phyloP scores from a whole-genome alignment of 1,140 invertebrate species.

The Pinna nobilis region DNA sequence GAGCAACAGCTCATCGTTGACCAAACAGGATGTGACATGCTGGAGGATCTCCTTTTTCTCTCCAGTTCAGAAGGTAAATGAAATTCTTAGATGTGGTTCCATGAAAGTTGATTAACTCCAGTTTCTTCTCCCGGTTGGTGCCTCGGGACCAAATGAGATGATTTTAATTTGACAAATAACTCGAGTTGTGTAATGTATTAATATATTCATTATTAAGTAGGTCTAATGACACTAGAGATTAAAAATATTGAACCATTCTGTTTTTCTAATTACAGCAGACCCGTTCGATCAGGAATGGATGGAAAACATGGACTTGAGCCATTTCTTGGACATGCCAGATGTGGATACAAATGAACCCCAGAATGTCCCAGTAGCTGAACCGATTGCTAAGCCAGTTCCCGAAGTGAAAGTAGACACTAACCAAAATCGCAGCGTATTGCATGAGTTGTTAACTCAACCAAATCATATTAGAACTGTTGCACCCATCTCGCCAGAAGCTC shows the following conservation, averaged over 20 bases:
- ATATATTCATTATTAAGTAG: background rate
- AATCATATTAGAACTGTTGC: slow-evolving; percentile 24
- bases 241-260: background rate
- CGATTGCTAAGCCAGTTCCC: too few species aligned
- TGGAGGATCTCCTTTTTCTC: slow-evolving; percentile 31
- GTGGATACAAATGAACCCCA: background rate
- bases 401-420: slow-evolving; percentile 10
- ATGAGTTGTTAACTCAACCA: slow-evolving; percentile 29
- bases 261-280: slow-evolving; percentile 38
- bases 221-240: background rate
- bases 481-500: background rate
- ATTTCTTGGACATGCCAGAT: slow-evolving; percentile 36
- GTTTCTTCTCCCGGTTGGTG: too few species aligned
- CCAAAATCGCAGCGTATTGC: slow-evolving; percentile 15
- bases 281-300: slow-evolving; percentile 55
- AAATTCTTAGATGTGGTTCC: background rate
- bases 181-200: background rate
- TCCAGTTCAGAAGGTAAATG: slow-evolving; percentile 24
- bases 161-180: background rate
- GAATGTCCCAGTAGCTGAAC: background rate
- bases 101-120: background rate
- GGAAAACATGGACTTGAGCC: slow-evolving; percentile 47
- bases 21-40: slow-evolving; percentile 11
- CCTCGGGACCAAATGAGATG: too few species aligned
- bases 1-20: slow-evolving; percentile 16